These are phyloP conservation scores for Dolichallabes microphthalmus DNA, from an alignment of 2,113 vertebrate species.

Conservation along the genomic window DNA sequence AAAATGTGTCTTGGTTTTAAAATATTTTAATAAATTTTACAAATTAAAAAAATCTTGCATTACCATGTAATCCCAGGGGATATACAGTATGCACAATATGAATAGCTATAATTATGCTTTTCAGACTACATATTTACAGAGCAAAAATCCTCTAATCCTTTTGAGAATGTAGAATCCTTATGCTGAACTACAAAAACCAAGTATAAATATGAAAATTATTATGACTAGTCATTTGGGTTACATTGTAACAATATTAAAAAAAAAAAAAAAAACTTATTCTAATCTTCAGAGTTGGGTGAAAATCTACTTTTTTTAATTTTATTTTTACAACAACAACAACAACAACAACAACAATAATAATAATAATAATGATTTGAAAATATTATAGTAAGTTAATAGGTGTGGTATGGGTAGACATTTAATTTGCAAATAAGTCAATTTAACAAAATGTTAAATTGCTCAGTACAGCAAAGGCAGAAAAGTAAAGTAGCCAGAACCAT, in stretches of 20 bases:
- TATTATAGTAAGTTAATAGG: neutral
- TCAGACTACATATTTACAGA: neutral
- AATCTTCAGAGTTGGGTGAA: neutral
- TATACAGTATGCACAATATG: neutral
- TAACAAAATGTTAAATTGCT: neutral
- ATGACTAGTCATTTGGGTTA: neutral
- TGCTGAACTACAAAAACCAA: neutral
- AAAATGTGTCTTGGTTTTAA: neutral
- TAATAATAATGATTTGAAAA: neutral
- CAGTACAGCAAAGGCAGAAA: neutral
- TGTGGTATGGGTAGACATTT: neutral
- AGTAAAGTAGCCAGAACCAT: neutral
- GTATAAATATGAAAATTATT: neutral
- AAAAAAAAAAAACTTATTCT: neutral
- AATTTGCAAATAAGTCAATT: neutral
- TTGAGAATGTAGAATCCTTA: neutral
- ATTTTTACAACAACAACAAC: too few relatives aligned
- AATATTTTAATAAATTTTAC: neutral
- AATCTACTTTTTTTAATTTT: neutral
- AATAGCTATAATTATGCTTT: neutral
- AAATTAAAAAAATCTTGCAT: neutral
- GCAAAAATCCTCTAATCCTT: neutral
- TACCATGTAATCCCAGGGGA: neutral
- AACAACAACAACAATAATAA: too few relatives aligned
- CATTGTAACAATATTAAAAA: neutral